Conservation (phyloP, 2,888 invertebrate genomes). For the Leptarthrus brevirostris region DNA sequence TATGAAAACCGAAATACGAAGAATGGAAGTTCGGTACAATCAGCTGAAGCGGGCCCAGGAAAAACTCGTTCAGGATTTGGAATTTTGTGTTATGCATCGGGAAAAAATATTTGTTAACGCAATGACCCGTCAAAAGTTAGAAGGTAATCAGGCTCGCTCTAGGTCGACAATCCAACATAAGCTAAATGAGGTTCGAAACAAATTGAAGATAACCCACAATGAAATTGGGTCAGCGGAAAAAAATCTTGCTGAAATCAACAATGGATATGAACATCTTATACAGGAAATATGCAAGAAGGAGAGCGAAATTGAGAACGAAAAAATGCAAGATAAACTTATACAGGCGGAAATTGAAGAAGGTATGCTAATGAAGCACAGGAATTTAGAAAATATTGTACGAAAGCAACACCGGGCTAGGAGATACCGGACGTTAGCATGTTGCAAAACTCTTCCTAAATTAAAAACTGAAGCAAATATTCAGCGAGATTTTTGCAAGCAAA, state of each 20-base stretch:
- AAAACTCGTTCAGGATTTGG: constrained; percentile 71
- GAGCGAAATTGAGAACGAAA: constrained; percentile 59
- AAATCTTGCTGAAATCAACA: constrained; percentile 58
- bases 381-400: constrained; percentile 73
- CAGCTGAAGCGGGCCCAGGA: constrained; percentile 65
- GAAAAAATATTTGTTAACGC: constrained; percentile 74
- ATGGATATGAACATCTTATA: constrained; percentile 58
- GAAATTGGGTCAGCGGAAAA: constrained; percentile 60
- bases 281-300: constrained; percentile 58
- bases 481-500: constrained; percentile 71
- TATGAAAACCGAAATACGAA: constrained; percentile 85
- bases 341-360: constrained; percentile 66
- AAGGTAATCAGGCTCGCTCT: constrained; percentile 67
- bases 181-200: constrained; percentile 71
- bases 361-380: constrained; percentile 62
- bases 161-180: constrained; percentile 70
- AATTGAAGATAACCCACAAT: constrained; percentile 70
- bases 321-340: constrained; percentile 59
- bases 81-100: constrained; percentile 73
- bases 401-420: constrained; percentile 77
- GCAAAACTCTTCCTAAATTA: constrained; percentile 58
- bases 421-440: constrained; percentile 69
- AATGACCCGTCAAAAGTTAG: constrained; percentile 70
- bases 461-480: constrained; percentile 67
- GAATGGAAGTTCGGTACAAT: constrained; percentile 76